Evolutionary conservation across 2,797 vertebrate species (phyloP), one percentile per base, ranked within the genome.

Genomic region (Labeo calbasu): DNA sequence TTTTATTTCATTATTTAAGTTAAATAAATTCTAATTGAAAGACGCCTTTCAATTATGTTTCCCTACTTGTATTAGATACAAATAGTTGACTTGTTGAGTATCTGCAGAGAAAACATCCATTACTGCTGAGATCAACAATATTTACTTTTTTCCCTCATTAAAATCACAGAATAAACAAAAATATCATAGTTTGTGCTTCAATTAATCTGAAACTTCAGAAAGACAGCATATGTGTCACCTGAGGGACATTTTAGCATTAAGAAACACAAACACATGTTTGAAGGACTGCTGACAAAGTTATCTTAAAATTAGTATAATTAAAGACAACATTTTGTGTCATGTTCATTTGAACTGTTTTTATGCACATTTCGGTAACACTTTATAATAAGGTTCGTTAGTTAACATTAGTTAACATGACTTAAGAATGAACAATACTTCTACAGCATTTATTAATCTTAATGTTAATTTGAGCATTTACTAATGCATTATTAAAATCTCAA

Each of bases 1-100:
- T 92, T 93, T 94, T 94, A 93, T 92, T 94, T 95, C 89, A 94
- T 94, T 94, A 94, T 94, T 94, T 92, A 91, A 92, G 89, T 94
- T 94, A 93, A 93, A 94, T 91, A 93, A 93, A 94, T 92, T 93
- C 91, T 94, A 93, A 95, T 94, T 94, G 94, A 94, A 94, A 94
- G 93, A 91, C 91, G 91, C 91, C 93, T 94, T 94, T 94, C 92
- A 93, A 93, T 94, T 93, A 93, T 88, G 88, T 85, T 83, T 88
- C 90, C 90, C 90, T 65, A 79, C 91, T 92, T 86, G 84, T 87
- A 86, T 91, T 86, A 86, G 85, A 90, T 91, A 94, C 90, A 92
- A 94, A 93, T 91, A 86, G 90, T 83, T 77, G 89, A 91, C 91
- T 91, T 89, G 91, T 93, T 92, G 85, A 91, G 91, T 92, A 92